Conservation (phyloP, 2,888 invertebrate species). For the Nephrotoma flavescens region DNA sequence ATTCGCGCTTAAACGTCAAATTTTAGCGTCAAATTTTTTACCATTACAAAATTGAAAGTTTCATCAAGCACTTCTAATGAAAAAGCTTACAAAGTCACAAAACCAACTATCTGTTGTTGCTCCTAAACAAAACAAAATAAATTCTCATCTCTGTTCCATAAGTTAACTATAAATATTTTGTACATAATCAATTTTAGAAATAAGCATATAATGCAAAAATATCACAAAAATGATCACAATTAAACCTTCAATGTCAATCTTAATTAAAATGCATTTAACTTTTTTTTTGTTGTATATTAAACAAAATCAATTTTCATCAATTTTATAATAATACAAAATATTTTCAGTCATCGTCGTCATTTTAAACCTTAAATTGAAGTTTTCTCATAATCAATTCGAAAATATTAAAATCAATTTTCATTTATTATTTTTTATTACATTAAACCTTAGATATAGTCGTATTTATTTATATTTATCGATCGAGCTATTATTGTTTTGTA, state of each 20-base stretch:
- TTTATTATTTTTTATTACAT: background rate
- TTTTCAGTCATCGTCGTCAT: background rate
- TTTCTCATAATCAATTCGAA: background rate
- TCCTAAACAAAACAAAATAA: too few relatives aligned
- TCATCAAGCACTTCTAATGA: too few relatives aligned
- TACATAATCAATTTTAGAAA: background rate
- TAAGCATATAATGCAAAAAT: background rate
- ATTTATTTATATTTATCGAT: background rate
- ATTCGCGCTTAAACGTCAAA: too few relatives aligned
- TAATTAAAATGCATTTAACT: background rate
- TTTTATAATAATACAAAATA: background rate
- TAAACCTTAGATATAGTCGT: background rate
- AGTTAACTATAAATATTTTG: too few relatives aligned
- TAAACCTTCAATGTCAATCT: background rate
- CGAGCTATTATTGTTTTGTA: background rate
- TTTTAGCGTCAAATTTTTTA: too few relatives aligned
- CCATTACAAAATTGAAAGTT: too few relatives aligned
- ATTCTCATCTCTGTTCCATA: too few relatives aligned
- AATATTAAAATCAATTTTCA: background rate
- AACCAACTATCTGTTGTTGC: too few relatives aligned
- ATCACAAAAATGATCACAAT: background rate
- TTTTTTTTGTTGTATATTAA: background rate
- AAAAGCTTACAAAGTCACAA: too few relatives aligned
- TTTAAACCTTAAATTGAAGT: background rate
- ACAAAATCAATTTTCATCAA: background rate